Conservation (phyloP, 2,888 invertebrate species). For the Habroteleia sp. region DNA sequence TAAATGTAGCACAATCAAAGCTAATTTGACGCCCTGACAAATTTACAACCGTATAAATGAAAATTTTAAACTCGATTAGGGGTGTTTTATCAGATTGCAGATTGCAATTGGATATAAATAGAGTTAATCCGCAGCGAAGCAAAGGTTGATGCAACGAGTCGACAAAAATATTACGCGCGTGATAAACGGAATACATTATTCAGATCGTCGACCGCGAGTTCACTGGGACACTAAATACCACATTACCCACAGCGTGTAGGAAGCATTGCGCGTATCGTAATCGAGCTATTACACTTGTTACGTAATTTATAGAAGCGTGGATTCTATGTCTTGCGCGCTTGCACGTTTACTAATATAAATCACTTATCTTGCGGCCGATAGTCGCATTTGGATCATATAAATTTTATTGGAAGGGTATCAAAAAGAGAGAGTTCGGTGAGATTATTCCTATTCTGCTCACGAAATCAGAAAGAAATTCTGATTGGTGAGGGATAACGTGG, state of each 20-base stretch:
- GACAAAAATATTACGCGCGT: constrained; percentile 7
- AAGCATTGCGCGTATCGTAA: constrained; percentile 51
- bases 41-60: too few relatives aligned
- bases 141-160: background rate
- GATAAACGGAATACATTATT: constrained; percentile 41
- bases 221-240: constrained; percentile 60
- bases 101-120: background rate
- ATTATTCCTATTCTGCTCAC: too few relatives aligned
- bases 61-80: too few relatives aligned
- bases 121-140: background rate
- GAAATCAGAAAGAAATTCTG: too few relatives aligned
- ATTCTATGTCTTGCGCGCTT: constrained; percentile 40
- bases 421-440: constrained; percentile 46
- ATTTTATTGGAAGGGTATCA: constrained; percentile 22
- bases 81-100: background rate
- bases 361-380: constrained; percentile 30
- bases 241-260: constrained; percentile 49
- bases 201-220: constrained; percentile 59
- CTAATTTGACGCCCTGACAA: too few relatives aligned
- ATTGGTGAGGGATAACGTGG: too few relatives aligned
- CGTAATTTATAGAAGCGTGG: constrained; percentile 50
- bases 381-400: constrained; percentile 17
- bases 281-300: constrained; percentile 57
- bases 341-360: constrained; percentile 45
- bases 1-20: too few relatives aligned